Base-by-base conservation (phyloP, 2,888 invertebrate species). In the Pyrrhosoma nymphula region DNA sequence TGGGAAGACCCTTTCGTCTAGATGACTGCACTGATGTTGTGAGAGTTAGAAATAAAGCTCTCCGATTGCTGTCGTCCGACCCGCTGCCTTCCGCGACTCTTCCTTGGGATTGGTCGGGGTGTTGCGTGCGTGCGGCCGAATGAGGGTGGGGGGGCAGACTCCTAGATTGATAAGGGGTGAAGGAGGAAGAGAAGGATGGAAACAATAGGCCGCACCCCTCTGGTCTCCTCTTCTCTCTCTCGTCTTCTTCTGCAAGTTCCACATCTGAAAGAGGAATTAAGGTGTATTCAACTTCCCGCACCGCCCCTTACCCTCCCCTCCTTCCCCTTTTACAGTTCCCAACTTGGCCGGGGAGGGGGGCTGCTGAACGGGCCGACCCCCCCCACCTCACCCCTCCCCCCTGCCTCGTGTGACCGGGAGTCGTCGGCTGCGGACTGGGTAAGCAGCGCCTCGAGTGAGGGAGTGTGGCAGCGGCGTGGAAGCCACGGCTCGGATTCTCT, bases 71-170 rank as follows among this genome's bases (percentile, higher is more conserved):
- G 23, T 26, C 26, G 69, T 26, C 69, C 12, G 23, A 26, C 69
- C 69, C 69, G 10, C 26, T 69, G n/a, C 69, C 69, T 26, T 69
- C 69, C 12, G 23, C 69, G 20, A 69, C 26, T 69, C 69, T 69
- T n/a, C 26, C 69, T 69, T 69, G 69, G 69, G 69, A 69, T 69
- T 69, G 69, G 69, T 69, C 69, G 69, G 69, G 69, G 69, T 60
- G 60, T 60, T 69, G 69, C 69, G 63, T 20, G 63, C 12, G 63
- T 20, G 20, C 16, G 63, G 63, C 12, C 4, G 23, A 4, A 23
- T 23, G 23, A 23, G 63, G 16, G 63, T 63, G 12, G 63, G 18
- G 63, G 23, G 16, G 60, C 2, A 14, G 60, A 16, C 60, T 2
- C 1, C 60, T 3, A 60, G 20, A 14, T 60, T 60, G 60, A 60